These are phyloP conservation scores for Phyllotreta striolata DNA, from an alignment of 2,888 invertebrate species.

Conservation along the genomic window DNA sequence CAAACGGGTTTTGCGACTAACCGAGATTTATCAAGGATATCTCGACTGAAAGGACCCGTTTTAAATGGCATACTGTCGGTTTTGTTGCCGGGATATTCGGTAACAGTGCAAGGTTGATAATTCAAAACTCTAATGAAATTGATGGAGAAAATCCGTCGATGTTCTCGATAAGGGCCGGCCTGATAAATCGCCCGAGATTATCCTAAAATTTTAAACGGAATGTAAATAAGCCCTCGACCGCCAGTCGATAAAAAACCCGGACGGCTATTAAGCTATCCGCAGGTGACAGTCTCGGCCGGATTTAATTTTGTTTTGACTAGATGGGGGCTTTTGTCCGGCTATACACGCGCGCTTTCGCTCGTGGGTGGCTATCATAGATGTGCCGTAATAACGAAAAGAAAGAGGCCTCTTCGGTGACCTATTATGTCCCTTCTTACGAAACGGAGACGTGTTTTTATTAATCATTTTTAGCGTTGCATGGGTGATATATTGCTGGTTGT, in stretches of 20 bases:
- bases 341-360: slow-evolving; percentile 21
- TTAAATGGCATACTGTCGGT: too few species aligned
- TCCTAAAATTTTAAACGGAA: slow-evolving; percentile 42
- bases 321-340: slow-evolving; percentile 28
- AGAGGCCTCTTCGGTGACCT: too few species aligned
- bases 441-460: too few species aligned
- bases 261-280: slow-evolving; percentile 41
- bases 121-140: too few species aligned
- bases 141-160: too few species aligned
- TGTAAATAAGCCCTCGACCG: slow-evolving; percentile 40
- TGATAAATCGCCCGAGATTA: slow-evolving; percentile 44
- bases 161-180: slow-evolving; percentile 8
- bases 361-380: slow-evolving; percentile 31
- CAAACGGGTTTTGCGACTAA: too few species aligned
- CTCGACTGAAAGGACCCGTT: too few species aligned
- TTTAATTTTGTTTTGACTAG: slow-evolving; percentile 37
- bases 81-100: slow-evolving; percentile 32
- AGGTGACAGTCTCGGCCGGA: slow-evolving; percentile 35
- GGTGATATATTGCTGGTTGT: too few species aligned
- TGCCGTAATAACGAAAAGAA: slow-evolving; percentile 1
- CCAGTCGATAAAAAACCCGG: slow-evolving; percentile 38
- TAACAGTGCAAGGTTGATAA: slow-evolving; percentile 30
- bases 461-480: too few species aligned
- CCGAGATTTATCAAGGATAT: too few species aligned
- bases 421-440: too few species aligned